Percentiles rank a stretch among this genome's conserved stretches.
Conservation (phyloP, 2,888 invertebrate genomes). For the Dinocampus coccinellae region DNA sequence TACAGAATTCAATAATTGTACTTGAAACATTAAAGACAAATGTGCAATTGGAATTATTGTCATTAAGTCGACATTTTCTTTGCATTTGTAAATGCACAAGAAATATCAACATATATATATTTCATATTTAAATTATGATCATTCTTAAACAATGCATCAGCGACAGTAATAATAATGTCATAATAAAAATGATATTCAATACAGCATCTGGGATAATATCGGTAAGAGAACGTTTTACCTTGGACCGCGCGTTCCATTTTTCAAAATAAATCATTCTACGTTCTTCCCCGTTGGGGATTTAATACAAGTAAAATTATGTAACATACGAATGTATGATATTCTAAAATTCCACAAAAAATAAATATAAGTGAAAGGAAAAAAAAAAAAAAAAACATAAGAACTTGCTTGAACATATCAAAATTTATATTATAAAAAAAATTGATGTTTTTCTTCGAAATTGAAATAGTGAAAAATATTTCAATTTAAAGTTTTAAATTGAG, state of each 20-base stretch:
- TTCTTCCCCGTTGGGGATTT: too few relatives aligned
- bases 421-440: background rate
- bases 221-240: background rate
- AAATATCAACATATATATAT: background rate
- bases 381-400: background rate
- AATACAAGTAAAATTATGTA: background rate
- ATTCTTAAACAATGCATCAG: background rate
- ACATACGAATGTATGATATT: background rate
- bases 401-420: background rate
- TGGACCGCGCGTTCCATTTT: background rate
- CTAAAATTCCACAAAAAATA: background rate
- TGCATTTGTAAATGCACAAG: background rate
- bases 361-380: too few relatives aligned
- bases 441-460: background rate
- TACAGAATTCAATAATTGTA: background rate
- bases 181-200: background rate
- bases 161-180: background rate
- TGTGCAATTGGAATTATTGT: background rate
- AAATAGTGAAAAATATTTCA: background rate
- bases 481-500: background rate
- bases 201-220: background rate
- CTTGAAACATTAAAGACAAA: background rate
- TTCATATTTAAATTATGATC: background rate
- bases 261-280: background rate
- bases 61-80: background rate